Evolutionary conservation across 2,797 vertebrate species (phyloP).

Genomic region (Poecilia wingei): DNA sequence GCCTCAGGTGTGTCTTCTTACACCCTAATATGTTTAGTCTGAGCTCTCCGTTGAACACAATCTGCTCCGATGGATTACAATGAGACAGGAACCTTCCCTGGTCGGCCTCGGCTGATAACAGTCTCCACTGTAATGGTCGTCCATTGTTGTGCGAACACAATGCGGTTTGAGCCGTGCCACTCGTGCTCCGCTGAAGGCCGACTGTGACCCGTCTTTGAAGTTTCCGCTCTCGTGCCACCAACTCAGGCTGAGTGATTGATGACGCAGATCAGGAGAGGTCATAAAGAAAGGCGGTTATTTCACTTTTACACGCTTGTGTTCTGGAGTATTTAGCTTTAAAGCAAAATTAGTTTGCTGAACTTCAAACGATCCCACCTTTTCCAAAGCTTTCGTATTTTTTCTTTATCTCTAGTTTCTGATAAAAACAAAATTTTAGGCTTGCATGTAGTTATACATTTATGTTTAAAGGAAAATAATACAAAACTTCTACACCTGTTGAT

Average conservation of each 20-base stretch:
- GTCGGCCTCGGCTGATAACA: slow-evolving; percentile 61
- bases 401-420: neutral
- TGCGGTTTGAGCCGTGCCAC: slow-evolving; percentile 51
- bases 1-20: slow-evolving; percentile 87
- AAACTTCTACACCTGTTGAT: neutral
- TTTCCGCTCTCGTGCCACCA: slow-evolving; percentile 39
- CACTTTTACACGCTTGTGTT: neutral
- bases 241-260: slow-evolving; percentile 54
- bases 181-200: slow-evolving; percentile 11
- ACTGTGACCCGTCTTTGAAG: slow-evolving; percentile 58
- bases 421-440: neutral
- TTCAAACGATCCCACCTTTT: neutral
- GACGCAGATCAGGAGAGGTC: slow-evolving; percentile 35
- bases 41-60: slow-evolving; percentile 69
- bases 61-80: slow-evolving; percentile 67
- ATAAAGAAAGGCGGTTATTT: neutral
- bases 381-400: neutral
- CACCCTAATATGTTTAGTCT: slow-evolving; percentile 91
- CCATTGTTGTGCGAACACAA: slow-evolving; percentile 74
- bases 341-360: neutral
- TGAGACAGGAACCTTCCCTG: slow-evolving; percentile 70
- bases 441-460: neutral
- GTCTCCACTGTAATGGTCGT: slow-evolving; percentile 58
- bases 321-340: neutral
- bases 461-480: neutral